Evolutionary conservation across 2,113 vertebrate genomes (phyloP), one percentile per base, ranked within the genome.

Genomic region (Leucopternis melanops): DNA sequence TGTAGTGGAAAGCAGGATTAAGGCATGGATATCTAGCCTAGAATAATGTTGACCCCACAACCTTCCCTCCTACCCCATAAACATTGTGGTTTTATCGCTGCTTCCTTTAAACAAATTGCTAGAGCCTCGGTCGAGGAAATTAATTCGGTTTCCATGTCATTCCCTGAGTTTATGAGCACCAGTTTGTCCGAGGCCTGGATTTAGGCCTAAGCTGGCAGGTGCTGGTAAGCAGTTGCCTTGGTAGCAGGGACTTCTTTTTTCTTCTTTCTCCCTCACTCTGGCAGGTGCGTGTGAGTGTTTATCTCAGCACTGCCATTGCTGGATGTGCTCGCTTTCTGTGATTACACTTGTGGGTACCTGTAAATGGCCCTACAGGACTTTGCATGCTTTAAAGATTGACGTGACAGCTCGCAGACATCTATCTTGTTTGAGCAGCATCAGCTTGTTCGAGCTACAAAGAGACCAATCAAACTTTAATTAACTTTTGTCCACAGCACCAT

Each of bases 391-490:
- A 13, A 77, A 54, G 34, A 2, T 63, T 2, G 9, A n/a, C 2
- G 0, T 84, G 82, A 50, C 71, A 75, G 77, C 62, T 88, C 5
- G 0, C 69, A 78, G 45, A 52, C 26, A 55, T 90, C 42, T 91
- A 8, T 88, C 61, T 70, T 82, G 66, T 79, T 78, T 82, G 80
- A 94, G 81, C 63, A 91, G 47, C 93, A 84, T 79, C 77, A 73
- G 29, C 63, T 88, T 74, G 91, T 97, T 96, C 54, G 32, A 82
- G 75, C 63, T 83, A 74, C 81, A 83, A 94, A 92, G 59, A 29
- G 69, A 58, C 71, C 4, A 8, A 97, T 97, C 92, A 97, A 96
- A 97, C 87, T 96, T 97, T 96, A 97, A 98, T 98, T 97, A 97
- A 78, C 94, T 69, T 96, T 44, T 78, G 78, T 95, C 80, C 3